Percentiles rank a stretch among this genome's conserved stretches.
These are phyloP conservation scores for Leistus spinibarbis DNA, from an alignment of 2,888 invertebrate species.

Conservation along the genomic window DNA sequence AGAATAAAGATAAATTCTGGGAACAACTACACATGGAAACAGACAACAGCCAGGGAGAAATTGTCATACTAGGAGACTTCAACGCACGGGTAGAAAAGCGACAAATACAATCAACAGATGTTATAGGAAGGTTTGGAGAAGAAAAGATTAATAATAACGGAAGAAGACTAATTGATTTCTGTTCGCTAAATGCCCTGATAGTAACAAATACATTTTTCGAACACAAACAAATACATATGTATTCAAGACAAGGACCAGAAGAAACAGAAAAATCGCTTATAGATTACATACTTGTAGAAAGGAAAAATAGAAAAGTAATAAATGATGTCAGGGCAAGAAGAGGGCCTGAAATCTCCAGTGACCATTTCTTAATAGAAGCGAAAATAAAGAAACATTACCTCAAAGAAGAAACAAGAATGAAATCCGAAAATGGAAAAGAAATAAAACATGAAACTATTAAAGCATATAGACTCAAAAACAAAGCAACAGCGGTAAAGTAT, in stretches of 20 bases:
- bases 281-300: slow-evolving; percentile 7
- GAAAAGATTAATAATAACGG: slow-evolving; percentile 11
- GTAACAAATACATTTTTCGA: slow-evolving; percentile 3
- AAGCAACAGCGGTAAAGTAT: background rate
- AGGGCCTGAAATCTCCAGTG: background rate
- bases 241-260: slow-evolving; percentile 4
- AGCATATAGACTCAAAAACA: background rate
- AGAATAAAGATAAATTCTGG: slow-evolving; percentile 7
- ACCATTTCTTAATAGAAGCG: background rate
- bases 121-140: slow-evolving; percentile 10
- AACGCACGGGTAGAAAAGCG: slow-evolving; percentile 9
- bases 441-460: background rate
- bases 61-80: slow-evolving; percentile 12
- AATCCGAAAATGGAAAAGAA: background rate
- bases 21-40: background rate
- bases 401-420: background rate
- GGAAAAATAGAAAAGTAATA: background rate
- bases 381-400: background rate
- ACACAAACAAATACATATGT: slow-evolving; percentile 10
- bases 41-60: background rate
- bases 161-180: slow-evolving; percentile 10
- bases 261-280: slow-evolving; percentile 8
- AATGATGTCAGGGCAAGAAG: background rate
- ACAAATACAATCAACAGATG: background rate
- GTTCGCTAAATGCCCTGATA: background rate